These are phyloP conservation scores for Calameuta pallipes DNA, from an alignment of 2,888 invertebrate species.

Conservation along the genomic window DNA sequence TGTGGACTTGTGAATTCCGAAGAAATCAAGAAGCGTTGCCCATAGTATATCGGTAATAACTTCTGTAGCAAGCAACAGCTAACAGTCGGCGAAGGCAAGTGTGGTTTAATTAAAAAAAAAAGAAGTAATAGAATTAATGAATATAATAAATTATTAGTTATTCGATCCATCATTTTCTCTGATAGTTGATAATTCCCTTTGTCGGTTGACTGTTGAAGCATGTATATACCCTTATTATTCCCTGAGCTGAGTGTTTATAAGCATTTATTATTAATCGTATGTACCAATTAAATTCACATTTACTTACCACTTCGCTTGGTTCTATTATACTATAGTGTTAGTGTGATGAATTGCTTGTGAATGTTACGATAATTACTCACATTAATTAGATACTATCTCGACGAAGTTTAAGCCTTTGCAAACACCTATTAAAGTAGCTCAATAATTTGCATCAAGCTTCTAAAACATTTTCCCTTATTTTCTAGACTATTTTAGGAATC, in stretches of 20 bases:
- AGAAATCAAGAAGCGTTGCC: conserved; percentile 7
- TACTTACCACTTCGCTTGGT: not conserved
- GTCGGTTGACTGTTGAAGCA: conserved; percentile 24
- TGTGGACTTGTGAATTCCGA: conserved; percentile 5
- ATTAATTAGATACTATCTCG: not conserved
- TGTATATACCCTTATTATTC: conserved; percentile 12
- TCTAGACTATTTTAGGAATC: not conserved
- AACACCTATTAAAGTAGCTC: not conserved
- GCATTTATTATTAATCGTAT: not conserved
- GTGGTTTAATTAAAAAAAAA: conserved; percentile 42
- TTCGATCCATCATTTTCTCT: not conserved
- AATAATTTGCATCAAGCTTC: not conserved
- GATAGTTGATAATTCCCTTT: conserved; percentile 10
- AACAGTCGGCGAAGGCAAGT: conserved; percentile 65
- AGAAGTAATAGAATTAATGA: not conserved
- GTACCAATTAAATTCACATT: not conserved
- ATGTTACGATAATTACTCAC: conserved; percentile 42
- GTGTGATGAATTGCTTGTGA: conserved; percentile 52
- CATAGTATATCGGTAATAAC: not conserved
- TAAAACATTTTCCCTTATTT: not conserved
- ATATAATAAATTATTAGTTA: not conserved
- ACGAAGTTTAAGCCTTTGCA: not conserved
- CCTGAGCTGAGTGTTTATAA: not conserved
- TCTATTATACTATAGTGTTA: conserved; percentile 25
- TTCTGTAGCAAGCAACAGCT: conserved; percentile 59